These are phyloP conservation scores for Leontopithecus rosalia DNA, from an alignment of 2,797 vertebrate genomes.

Conservation along the genomic window DNA sequence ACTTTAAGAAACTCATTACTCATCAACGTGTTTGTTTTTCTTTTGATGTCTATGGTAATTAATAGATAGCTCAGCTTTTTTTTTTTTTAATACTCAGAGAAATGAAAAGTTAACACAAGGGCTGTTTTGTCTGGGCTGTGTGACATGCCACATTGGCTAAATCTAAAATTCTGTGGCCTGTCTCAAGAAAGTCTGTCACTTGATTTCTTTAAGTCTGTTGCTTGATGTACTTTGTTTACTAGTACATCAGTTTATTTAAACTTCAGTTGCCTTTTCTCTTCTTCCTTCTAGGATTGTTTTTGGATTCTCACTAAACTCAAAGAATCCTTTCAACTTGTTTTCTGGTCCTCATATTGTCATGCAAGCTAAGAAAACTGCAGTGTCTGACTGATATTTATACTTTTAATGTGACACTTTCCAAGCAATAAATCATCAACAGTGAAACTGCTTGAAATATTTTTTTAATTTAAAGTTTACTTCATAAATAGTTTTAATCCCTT, in stretches of 20 bases:
- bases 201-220: neutral
- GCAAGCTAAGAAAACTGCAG: neutral
- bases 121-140: neutral
- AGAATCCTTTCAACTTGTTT: neutral
- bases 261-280: neutral
- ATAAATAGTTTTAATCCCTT: neutral
- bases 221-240: neutral
- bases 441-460: neutral
- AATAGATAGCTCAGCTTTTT: neutral
- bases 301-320: neutral
- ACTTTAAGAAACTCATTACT: neutral
- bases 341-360: neutral
- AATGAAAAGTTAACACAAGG: neutral
- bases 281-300: neutral
- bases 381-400: neutral
- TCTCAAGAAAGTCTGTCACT: neutral
- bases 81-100: neutral
- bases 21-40: neutral
- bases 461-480: neutral
- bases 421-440: neutral
- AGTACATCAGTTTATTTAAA: neutral
- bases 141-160: neutral
- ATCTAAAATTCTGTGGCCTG: neutral
- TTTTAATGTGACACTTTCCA: neutral
- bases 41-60: neutral